Evolutionary conservation across 2,113 vertebrate species (phyloP).

Genomic region (Sinosuthora webbiana): DNA sequence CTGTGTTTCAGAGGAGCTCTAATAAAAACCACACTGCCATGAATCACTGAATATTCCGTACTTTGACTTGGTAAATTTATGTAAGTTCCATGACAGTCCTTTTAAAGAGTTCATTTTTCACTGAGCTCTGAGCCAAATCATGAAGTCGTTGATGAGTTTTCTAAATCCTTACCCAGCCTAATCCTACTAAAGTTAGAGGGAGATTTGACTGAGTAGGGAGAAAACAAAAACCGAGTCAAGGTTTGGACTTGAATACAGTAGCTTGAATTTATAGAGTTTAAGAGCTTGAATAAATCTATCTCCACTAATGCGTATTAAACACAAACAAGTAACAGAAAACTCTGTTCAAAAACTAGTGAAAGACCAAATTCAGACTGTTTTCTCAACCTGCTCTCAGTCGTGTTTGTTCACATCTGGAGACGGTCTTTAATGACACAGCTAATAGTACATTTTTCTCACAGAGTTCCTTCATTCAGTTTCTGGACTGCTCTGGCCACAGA

Average conservation of each 20-base stretch:
- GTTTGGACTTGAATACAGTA: slow-evolving; percentile 11
- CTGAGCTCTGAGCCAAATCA: slow-evolving; percentile 40
- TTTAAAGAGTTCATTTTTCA: slow-evolving; percentile 61
- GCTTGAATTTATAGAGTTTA: slow-evolving; percentile 31
- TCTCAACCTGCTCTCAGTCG: background rate
- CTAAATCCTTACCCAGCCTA: slow-evolving; percentile 23
- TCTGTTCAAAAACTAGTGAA: background rate
- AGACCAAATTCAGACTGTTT: slow-evolving; percentile 6
- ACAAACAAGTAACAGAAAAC: slow-evolving; percentile 29
- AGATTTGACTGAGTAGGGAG: background rate
- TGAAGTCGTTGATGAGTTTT: slow-evolving; percentile 51
- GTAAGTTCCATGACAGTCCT: slow-evolving; percentile 61
- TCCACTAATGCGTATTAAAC: background rate
- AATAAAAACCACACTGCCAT: slow-evolving; percentile 66
- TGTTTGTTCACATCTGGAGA: background rate
- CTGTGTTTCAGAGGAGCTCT: slow-evolving; percentile 61
- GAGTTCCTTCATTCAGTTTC: background rate
- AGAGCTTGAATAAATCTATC: slow-evolving; percentile 32
- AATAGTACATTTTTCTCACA: background rate
- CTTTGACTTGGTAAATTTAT: slow-evolving; percentile 60
- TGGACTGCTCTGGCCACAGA: background rate
- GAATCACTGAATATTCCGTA: slow-evolving; percentile 59
- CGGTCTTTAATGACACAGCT: background rate
- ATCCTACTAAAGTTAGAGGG: slow-evolving; percentile 4
- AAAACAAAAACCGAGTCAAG: slow-evolving; percentile 33